Evolutionary conservation across 2,888 invertebrate genomes (phyloP), one percentile per base, ranked within the genome.

Genomic region (Drosophila lutescens): DNA sequence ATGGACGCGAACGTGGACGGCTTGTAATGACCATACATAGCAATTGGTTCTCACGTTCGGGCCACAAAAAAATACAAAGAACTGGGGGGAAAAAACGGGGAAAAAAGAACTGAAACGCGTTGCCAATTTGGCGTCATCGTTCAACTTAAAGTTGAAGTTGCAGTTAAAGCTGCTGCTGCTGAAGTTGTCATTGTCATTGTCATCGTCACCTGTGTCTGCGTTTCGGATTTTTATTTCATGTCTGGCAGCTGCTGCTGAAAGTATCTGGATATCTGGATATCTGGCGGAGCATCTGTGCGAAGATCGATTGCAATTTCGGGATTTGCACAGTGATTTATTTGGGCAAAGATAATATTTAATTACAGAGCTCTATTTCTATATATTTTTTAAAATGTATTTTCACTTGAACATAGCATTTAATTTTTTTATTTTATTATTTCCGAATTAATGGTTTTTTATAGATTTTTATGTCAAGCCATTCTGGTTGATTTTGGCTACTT

Each of bases 51-150:
- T 86, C 85, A 86, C 85, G 85, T 88, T 86, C 78, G 62, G 63
- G 34, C 53, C 47, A 51, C 55, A 60, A 68, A 61, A 69, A 69
- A 44, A 23, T 13, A 41, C 2, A 41, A 15, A 41, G 17, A 41
- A 17, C 5, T 9, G 17, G 23, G 12, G 10, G 17, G 10, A 12
- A 34, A 38, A 8, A 32, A 26, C 10, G 17, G 15, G 15, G 26
- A 38, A 17, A 8, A 32, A 26, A 36, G 23, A 17, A 12, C 12
- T 30, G 30, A 73, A 78, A 66, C 66, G 61, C 85, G 70, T 80
- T 84, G 85, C 85, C 85, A 85, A 85, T 87, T 87, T 85, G 82
- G 87, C 86, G 80, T 85, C 87, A 87, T 87, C 87, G 77, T 82
- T 79, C 38, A 63, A 47, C 47, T 15, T 32, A 13, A 20, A 66